phyloP scores from a whole-genome alignment of 37 sponge, comb jelly and placozoan species.

The Halisarca cf. caerulea region DNA sequence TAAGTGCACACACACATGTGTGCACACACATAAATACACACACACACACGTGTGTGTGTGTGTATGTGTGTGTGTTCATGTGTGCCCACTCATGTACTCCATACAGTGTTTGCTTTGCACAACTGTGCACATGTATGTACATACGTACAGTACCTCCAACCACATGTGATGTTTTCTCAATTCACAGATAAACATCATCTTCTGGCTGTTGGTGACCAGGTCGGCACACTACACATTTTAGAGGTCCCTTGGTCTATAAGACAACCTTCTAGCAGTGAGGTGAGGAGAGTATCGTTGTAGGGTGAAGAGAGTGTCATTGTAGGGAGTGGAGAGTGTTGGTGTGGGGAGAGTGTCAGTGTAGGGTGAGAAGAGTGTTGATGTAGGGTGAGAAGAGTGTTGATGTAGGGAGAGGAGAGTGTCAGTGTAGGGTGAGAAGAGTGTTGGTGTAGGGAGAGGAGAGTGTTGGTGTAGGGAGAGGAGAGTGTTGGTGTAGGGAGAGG shows the following conservation, averaged over 20 bases:
- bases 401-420: too few species aligned
- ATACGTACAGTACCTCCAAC: not conserved
- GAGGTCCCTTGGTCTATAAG: slow-evolving; percentile 89
- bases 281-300: slow-evolving; percentile 14
- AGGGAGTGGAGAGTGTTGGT: not conserved
- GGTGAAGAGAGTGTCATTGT: slow-evolving; percentile 9
- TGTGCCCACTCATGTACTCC: too few species aligned
- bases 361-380: not conserved
- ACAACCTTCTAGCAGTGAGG: slow-evolving; percentile 85
- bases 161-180: not conserved
- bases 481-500: too few species aligned
- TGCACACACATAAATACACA: too few species aligned
- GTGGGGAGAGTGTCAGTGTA: slow-evolving; percentile 5
- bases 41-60: too few species aligned
- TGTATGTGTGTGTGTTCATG: too few species aligned
- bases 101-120: too few species aligned
- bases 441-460: too few species aligned
- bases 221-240: slow-evolving; percentile 91
- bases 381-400: too few species aligned
- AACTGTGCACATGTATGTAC: too few species aligned
- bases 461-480: too few species aligned
- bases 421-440: too few species aligned
- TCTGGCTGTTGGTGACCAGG: slow-evolving; percentile 91
- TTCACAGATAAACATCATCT: slow-evolving; percentile 75
- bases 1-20: slow-evolving; percentile 25